Conservation (phyloP, 2,113 vertebrate species). For the Embiotoca jacksoni region DNA sequence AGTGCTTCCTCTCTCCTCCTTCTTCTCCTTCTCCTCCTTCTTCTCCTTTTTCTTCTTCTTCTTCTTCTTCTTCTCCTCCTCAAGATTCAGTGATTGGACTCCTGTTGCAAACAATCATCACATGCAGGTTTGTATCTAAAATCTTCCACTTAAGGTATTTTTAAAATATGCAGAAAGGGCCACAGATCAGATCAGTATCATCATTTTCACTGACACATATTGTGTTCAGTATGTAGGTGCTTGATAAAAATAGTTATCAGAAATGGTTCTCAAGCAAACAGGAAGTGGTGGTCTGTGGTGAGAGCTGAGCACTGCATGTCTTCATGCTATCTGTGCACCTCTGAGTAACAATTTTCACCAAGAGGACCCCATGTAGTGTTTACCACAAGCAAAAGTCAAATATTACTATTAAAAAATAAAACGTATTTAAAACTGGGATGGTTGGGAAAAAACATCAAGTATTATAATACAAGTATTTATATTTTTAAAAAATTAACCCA, state of each 20-base stretch:
- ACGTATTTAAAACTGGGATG: not conserved
- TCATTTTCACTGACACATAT: not conserved
- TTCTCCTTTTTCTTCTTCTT: not conserved
- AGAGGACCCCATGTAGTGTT: not conserved
- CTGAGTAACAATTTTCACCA: slow-evolving; percentile 5
- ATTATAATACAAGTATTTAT: not conserved
- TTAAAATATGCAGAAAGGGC: not conserved
- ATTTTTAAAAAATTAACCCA: slow-evolving; percentile 29
- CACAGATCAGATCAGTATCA: not conserved
- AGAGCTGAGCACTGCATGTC: slow-evolving; percentile 3
- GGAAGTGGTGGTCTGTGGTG: slow-evolving; percentile 76
- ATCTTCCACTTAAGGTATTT: not conserved
- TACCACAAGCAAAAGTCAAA: slow-evolving; percentile 14
- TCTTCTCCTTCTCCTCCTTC: not conserved
- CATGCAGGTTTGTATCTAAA: not conserved
- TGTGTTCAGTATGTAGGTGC: not conserved
- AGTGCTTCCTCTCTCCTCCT: not conserved
- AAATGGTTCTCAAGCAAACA: slow-evolving; percentile 74
- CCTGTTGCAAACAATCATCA: slow-evolving; percentile 20
- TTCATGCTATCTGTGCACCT: slow-evolving; percentile 15
- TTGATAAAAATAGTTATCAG: slow-evolving; percentile 68
- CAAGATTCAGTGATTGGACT: slow-evolving; percentile 3
- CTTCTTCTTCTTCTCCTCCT: slow-evolving; percentile 1
- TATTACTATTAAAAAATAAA: not conserved
- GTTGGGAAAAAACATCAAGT: not conserved